Conservation (phyloP, 1,140 invertebrate species). For the Centruroides sculpturatus region DNA sequence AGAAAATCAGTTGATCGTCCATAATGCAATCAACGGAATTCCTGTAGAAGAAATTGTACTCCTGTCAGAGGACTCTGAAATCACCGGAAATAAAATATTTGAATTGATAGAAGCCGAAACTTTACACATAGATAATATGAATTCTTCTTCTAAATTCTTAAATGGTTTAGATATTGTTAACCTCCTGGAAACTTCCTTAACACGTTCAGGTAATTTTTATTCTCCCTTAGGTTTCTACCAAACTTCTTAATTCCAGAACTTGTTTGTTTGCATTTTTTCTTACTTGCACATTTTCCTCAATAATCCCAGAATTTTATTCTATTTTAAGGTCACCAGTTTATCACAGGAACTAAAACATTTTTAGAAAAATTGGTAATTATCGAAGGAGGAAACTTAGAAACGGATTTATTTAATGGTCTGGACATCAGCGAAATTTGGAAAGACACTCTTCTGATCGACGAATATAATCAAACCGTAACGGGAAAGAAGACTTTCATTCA, state of each 20-base stretch:
- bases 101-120: background rate
- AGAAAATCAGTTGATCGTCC: background rate
- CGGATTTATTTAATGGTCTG: conserved; percentile 6
- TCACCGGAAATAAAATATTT: conserved; percentile 3
- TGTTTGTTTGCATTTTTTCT: too few species aligned
- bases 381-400: background rate
- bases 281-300: too few species aligned
- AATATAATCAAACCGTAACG: conserved; percentile 8
- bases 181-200: conserved; percentile 7
- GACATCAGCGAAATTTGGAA: conserved; percentile 9
- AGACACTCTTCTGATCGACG: conserved; percentile 7
- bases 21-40: conserved; percentile 7
- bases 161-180: conserved; percentile 8
- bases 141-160: background rate
- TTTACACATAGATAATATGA: background rate
- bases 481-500: conserved; percentile 7
- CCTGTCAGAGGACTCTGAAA: background rate
- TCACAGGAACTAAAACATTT: conserved; percentile 5
- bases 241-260: too few species aligned
- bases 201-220: conserved; percentile 4
- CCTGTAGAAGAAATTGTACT: conserved; percentile 9
- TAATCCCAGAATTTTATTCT: background rate
- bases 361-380: conserved; percentile 1
- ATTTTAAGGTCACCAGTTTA: conserved; percentile 4
- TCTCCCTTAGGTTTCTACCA: background rate